Evolutionary conservation across 2,113 vertebrate genomes (phyloP), one percentile per base, ranked within the genome.

Genomic region (Pelobates fuscus): DNA sequence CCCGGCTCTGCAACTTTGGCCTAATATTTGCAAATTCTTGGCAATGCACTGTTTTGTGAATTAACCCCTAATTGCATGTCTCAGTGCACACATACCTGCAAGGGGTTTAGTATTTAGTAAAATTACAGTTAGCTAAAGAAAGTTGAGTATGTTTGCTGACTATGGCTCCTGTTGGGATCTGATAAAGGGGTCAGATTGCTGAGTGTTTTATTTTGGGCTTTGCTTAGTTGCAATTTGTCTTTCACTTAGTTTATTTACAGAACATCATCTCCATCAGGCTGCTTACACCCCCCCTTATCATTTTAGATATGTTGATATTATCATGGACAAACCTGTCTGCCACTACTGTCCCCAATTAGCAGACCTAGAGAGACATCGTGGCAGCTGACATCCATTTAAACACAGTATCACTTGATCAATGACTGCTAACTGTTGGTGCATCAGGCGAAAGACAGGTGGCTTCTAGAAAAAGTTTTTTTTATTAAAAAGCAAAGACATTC

Each of bases 281-380:
- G 6, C 18, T 6, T 2, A 17, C 14, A 7, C 49, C 27, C 49
- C 24, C 8, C 20, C 20, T 46, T 44, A 67, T 58, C 49, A 66
- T 43, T 20, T 59, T 30, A 64, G 14, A 41, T 30, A n/a, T 14
- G 20, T 25, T 30, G n/a, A 52, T 20, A 65, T 65, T 55, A 24
- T 25, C 6, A 3, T 23, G 11, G 15, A 32, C 2, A 46, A 59
- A 75, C 21, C 17, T 58, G 21, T 29, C 52, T 71, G n/a, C 30
- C 58, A 61, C 63, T 67, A 66, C 71, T 67, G 63, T 59, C 30
- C 71, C 57, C 20, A 62, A 41, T 20, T 37, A 58, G 55, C 71
- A 66, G 52, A 75, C 18, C 66, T 30, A 37, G 11, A 32, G 60
- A 20, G 58, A 27, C 58, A 27, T 11, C 24, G 27, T 26, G 59